Evolutionary conservation across 2,888 invertebrate genomes (phyloP).

Genomic region (Loripinus fragilis): DNA sequence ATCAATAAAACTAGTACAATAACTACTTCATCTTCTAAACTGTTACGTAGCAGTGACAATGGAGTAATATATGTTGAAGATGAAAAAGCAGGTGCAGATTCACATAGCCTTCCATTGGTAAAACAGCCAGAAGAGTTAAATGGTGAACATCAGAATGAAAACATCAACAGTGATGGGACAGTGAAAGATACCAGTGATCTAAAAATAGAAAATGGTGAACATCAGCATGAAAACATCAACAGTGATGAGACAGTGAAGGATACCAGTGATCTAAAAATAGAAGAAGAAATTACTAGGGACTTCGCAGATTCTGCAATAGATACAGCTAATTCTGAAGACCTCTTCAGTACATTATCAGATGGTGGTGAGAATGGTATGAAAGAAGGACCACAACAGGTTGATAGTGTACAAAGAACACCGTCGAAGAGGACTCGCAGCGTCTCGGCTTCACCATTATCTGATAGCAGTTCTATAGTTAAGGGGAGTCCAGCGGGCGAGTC

Average conservation of each 20-base stretch:
- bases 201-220: neutral
- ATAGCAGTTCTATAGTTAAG: slow-evolving; percentile 4
- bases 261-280: slow-evolving; percentile 9
- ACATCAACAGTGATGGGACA: neutral
- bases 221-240: neutral
- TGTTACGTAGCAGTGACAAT: neutral
- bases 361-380: neutral
- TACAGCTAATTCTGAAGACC: slow-evolving; percentile 43
- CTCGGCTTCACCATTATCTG: slow-evolving; percentile 6
- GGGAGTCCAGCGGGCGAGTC: neutral
- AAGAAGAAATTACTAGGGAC: neutral
- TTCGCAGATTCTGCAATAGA: slow-evolving; percentile 39
- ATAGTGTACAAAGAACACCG: slow-evolving; percentile 36
- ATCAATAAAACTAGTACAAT: neutral
- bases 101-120: no score
- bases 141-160: neutral
- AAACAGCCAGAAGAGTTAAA: no score
- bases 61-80: neutral
- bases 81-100: no score
- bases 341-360: slow-evolving; percentile 30
- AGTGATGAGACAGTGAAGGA: slow-evolving; percentile 12
- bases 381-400: slow-evolving; percentile 17
- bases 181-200: slow-evolving; percentile 24
- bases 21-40: neutral
- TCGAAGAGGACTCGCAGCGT: neutral